Conservation (phyloP, 2,888 invertebrate genomes). For the Myopa testacea region DNA sequence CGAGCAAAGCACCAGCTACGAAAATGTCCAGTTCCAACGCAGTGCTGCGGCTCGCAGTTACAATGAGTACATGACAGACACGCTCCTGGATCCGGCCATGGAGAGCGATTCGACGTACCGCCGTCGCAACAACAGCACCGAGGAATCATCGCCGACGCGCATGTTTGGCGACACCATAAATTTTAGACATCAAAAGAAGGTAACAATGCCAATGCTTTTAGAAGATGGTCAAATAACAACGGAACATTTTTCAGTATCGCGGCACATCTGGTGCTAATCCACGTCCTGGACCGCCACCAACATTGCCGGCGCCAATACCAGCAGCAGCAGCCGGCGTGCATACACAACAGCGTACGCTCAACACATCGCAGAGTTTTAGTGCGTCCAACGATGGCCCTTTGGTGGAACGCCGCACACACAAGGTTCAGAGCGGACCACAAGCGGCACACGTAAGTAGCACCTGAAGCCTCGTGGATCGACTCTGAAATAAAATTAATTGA, state of each 20-base stretch:
- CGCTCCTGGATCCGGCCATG: slow-evolving; percentile 52
- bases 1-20: slow-evolving; percentile 55
- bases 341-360: slow-evolving; percentile 66
- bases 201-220: slow-evolving; percentile 19
- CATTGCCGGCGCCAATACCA: slow-evolving; percentile 79
- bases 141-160: slow-evolving; percentile 72
- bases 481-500: not conserved
- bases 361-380: slow-evolving; percentile 75
- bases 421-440: slow-evolving; percentile 60
- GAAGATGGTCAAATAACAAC: not conserved
- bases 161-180: slow-evolving; percentile 80
- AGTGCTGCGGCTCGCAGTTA: slow-evolving; percentile 51
- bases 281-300: slow-evolving; percentile 79
- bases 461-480: not conserved
- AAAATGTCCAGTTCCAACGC: slow-evolving; percentile 62
- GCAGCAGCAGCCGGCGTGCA: slow-evolving; percentile 65
- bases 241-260: slow-evolving; percentile 66
- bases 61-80: slow-evolving; percentile 53
- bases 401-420: slow-evolving; percentile 63
- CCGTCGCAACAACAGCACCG: slow-evolving; percentile 60
- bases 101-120: slow-evolving; percentile 61
- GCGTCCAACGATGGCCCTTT: slow-evolving; percentile 59
- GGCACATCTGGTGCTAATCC: slow-evolving; percentile 71
- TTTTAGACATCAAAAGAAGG: slow-evolving; percentile 70
- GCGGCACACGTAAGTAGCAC: slow-evolving; percentile 52